Percentiles rank a stretch among this genome's conserved stretches.
phyloP scores from a whole-genome alignment of 2,797 vertebrate genomes.

The Spea hammondii region DNA sequence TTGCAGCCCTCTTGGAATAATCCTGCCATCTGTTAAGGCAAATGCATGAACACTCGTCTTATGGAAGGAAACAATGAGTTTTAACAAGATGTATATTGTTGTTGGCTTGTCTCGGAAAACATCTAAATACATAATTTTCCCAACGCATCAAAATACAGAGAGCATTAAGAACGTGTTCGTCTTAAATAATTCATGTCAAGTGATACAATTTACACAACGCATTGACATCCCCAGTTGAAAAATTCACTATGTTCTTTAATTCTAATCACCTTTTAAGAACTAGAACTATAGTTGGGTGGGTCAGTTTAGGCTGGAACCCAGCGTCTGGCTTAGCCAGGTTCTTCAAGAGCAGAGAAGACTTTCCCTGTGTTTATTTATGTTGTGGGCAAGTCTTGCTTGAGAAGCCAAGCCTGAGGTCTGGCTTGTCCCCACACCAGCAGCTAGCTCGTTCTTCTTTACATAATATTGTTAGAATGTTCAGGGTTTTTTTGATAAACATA shows the following conservation, averaged over 20 bases:
- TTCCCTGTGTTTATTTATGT: no score
- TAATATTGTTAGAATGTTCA: no score
- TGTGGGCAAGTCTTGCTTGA: no score
- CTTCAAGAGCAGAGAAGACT: no score
- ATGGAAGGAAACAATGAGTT: neutral
- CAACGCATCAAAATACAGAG: slow-evolving; percentile 35
- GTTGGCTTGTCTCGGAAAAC: slow-evolving; percentile 5
- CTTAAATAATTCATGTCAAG: slow-evolving; percentile 38
- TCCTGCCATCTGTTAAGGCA: slow-evolving; percentile 1
- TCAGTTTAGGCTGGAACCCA: no score
- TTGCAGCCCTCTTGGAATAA: neutral
- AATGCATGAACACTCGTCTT: neutral
- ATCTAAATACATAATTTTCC: slow-evolving; percentile 13
- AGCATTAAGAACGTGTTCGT: slow-evolving; percentile 32
- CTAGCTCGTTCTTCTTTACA: no score
- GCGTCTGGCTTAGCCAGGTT: no score
- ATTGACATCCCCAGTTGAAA: slow-evolving; percentile 20
- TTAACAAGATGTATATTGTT: slow-evolving; percentile 4
- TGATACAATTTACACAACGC: slow-evolving; percentile 17
- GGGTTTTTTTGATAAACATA: neutral
- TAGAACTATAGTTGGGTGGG: no score
- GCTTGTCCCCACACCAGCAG: no score
- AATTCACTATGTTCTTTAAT: slow-evolving; percentile 29
- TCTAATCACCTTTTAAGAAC: neutral
- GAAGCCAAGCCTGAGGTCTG: no score